Percentiles rank a stretch among this genome's conserved stretches.
These are phyloP conservation scores for Myotis yumanensis DNA, from an alignment of 2,113 vertebrate genomes.

Conservation along the genomic window DNA sequence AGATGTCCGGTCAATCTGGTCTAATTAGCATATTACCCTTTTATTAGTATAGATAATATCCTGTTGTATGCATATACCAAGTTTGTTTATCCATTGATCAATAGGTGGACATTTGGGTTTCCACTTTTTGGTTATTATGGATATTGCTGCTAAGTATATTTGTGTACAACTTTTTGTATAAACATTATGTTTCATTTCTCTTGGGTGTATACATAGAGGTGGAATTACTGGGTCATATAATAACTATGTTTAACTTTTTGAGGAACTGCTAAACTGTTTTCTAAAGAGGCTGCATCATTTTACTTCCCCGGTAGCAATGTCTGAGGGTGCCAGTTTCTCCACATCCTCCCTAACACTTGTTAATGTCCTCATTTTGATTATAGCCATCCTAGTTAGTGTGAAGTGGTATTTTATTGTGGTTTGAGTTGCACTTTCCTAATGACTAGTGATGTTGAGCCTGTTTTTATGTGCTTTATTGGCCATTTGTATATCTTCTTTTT, in stretches of 20 bases:
- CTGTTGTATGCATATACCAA: not conserved
- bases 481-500: not conserved
- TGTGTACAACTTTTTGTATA: not conserved
- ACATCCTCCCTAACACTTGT: not conserved
- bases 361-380: not conserved
- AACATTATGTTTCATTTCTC: not conserved
- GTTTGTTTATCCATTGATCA: not conserved
- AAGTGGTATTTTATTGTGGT: not conserved
- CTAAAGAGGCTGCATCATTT: not conserved
- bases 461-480: not conserved
- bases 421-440: not conserved
- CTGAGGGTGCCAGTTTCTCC: not conserved
- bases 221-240: not conserved
- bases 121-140: not conserved
- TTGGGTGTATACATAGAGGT: not conserved
- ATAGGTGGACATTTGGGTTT: not conserved
- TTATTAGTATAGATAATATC: not conserved
- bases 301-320: not conserved
- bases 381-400: not conserved
- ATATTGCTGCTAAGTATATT: not conserved
- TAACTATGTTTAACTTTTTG: slow-evolving; percentile 6
- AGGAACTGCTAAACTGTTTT: slow-evolving; percentile 34
- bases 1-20: no score
- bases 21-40: no score
- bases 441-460: not conserved